Conservation (phyloP, 2,113 vertebrate genomes). For the Callocephalon fimbriatum region DNA sequence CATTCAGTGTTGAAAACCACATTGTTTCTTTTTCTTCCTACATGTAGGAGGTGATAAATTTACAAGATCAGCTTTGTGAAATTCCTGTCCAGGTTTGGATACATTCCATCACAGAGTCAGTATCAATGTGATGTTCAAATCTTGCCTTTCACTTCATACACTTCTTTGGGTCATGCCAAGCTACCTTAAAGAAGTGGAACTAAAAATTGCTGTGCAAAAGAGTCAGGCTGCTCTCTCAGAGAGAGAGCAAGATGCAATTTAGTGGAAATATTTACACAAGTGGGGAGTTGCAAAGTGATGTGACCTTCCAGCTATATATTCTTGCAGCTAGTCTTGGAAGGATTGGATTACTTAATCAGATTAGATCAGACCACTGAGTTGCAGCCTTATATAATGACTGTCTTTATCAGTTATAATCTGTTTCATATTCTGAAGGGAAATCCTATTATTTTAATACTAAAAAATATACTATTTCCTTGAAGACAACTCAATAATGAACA, state of each 20-base stretch:
- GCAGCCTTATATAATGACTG: background rate
- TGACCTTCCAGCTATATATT: background rate
- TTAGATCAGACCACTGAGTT: background rate
- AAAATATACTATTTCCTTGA: background rate
- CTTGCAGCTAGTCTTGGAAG: background rate
- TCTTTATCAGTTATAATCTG: background rate
- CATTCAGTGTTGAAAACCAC: background rate
- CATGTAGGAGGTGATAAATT: background rate
- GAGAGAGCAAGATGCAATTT: background rate
- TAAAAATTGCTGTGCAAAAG: background rate
- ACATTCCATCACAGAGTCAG: background rate
- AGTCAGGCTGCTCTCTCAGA: background rate
- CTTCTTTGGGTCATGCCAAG: background rate
- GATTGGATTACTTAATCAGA: background rate
- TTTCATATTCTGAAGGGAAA: background rate
- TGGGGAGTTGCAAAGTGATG: background rate
- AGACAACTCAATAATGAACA: background rate
- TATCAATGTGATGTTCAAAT: background rate
- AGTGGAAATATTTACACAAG: background rate
- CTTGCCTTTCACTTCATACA: background rate
- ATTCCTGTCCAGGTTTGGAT: background rate
- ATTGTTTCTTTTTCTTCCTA: background rate
- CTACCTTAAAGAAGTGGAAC: background rate
- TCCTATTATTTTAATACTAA: background rate
- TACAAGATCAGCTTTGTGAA: background rate